A percentile compares a stretch with the other conserved stretches of the same genome.
Evolutionary conservation across 2,888 invertebrate genomes (phyloP).

Genomic region (Athrips mouffetella): DNA sequence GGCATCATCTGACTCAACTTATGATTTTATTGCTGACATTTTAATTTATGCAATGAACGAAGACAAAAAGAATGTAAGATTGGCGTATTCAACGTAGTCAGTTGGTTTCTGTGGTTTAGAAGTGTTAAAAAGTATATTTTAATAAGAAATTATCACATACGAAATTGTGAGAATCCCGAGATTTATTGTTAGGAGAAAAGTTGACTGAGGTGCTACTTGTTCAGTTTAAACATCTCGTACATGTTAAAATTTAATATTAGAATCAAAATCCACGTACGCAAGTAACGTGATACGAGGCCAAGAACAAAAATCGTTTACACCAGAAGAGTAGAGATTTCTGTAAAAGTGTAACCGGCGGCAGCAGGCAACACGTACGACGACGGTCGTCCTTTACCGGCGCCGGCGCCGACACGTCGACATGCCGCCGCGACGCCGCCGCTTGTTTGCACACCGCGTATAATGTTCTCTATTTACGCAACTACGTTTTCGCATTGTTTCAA

Average conservation of each 20-base stretch:
- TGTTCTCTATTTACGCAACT: constrained; percentile 68
- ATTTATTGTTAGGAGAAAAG: too few species aligned
- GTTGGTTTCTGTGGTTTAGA: too few species aligned
- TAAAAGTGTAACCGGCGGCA: background rate
- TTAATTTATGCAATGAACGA: constrained; percentile 15
- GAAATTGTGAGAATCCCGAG: too few species aligned
- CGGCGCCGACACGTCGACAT: constrained; percentile 33
- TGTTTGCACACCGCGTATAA: constrained; percentile 65
- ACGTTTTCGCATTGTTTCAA: constrained; percentile 57
- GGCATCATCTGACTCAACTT: background rate
- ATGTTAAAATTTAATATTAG: too few species aligned
- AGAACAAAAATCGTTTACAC: background rate
- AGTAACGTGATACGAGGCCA: too few species aligned
- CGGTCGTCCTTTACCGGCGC: constrained; percentile 43
- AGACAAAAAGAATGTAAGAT: too few species aligned
- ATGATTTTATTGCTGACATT: constrained; percentile 1
- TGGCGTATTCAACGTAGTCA: too few species aligned
- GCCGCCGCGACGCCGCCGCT: constrained; percentile 55
- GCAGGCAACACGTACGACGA: constrained; percentile 1
- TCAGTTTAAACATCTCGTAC: too few species aligned
- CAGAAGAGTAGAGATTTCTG: background rate
- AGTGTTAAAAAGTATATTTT: too few species aligned
- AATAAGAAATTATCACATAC: too few species aligned
- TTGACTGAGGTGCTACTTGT: too few species aligned
- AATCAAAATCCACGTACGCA: too few species aligned